Evolutionary conservation across 2,888 invertebrate genomes (phyloP).

Genomic region (Biston betularia): DNA sequence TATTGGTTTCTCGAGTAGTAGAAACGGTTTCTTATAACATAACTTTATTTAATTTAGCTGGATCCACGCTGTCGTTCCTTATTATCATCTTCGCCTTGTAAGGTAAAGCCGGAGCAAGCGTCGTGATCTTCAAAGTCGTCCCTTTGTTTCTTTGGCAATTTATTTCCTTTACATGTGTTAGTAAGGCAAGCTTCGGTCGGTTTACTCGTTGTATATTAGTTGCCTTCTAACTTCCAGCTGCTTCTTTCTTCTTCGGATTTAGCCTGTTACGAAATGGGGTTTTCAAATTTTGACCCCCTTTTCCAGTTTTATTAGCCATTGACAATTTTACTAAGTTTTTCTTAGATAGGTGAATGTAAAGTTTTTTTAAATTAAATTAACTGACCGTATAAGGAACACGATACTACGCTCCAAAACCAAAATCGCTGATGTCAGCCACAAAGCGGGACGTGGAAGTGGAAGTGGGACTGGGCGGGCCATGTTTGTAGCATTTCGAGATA

Average conservation of each 20-base stretch:
- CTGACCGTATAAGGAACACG: too few relatives aligned
- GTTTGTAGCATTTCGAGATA: too few relatives aligned
- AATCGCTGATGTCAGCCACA: too few relatives aligned
- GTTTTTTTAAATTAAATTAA: too few relatives aligned
- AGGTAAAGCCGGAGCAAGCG: constrained; percentile 48
- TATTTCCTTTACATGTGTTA: constrained; percentile 51
- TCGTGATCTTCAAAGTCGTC: constrained; percentile 48
- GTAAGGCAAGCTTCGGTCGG: constrained; percentile 42
- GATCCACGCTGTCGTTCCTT: constrained; percentile 46
- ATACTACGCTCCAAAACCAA: too few relatives aligned
- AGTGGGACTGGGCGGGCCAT: too few relatives aligned
- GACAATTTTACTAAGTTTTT: too few relatives aligned
- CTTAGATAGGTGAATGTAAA: too few relatives aligned
- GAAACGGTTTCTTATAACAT: constrained; percentile 43
- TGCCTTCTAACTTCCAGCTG: constrained; percentile 15
- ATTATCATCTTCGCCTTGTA: constrained; percentile 42
- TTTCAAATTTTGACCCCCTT: background rate
- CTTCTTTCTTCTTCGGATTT: constrained; percentile 7
- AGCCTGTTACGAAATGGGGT: background rate
- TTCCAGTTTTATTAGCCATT: background rate
- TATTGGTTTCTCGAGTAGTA: constrained; percentile 39
- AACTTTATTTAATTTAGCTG: constrained; percentile 47
- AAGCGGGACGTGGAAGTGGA: too few relatives aligned
- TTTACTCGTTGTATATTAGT: constrained; percentile 35
- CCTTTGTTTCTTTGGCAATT: constrained; percentile 62